A percentile compares a stretch with the other conserved stretches of the same genome.
Conservation (phyloP, 2,113 vertebrate genomes). For the Sus scrofa region DNA sequence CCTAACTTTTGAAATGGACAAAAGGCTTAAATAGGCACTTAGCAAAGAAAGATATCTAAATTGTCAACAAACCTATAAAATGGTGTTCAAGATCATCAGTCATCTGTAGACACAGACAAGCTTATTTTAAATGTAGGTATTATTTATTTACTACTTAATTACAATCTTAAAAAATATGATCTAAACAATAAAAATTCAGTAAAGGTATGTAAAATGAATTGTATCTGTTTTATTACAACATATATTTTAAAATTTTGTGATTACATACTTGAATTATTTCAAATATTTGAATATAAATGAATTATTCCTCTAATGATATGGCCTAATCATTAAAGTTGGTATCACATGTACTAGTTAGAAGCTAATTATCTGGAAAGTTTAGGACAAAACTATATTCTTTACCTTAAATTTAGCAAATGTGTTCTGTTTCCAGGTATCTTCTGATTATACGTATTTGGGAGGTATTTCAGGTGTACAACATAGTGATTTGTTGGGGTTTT, state of each 20-base stretch:
- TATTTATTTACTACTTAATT: neutral
- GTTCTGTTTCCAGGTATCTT: slow-evolving; percentile 1
- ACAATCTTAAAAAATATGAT: neutral
- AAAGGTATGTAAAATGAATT: neutral
- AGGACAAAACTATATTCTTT: neutral
- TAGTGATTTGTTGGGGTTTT: neutral
- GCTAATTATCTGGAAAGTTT: neutral
- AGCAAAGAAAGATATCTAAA: neutral
- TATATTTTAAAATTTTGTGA: neutral
- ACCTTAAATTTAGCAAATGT: neutral
- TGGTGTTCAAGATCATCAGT: neutral
- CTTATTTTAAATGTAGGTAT: neutral
- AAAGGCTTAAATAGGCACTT: neutral
- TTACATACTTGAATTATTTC: neutral
- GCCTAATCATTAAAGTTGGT: neutral
- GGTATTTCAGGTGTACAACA: neutral
- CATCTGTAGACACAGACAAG: neutral
- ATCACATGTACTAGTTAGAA: neutral
- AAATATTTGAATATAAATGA: neutral
- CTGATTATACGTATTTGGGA: neutral
- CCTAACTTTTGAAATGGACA: neutral
- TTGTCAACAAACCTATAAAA: neutral
- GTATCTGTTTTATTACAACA: neutral
- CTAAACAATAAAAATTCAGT: neutral
- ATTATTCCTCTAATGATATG: neutral